Base-by-base conservation (phyloP, 2,113 vertebrate species). In the Rhegmatorhina hoffmannsi region DNA sequence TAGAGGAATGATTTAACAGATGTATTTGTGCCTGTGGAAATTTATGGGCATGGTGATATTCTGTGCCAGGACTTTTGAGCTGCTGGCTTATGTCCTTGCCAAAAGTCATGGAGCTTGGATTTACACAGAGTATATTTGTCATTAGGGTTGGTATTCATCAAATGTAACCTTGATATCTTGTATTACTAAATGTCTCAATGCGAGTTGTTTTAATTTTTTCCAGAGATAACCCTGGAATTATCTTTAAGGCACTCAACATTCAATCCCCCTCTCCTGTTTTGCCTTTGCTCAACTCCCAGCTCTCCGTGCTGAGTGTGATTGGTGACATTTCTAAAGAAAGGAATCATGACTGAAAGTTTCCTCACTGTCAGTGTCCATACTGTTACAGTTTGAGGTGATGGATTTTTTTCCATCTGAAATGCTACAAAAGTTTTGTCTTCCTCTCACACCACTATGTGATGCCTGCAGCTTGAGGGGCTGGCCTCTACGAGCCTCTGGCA, bases 131-230 rank as follows among this genome's bases (percentile, higher is more conserved):
- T 95, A 64, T 84, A 87, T 97, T 95, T 96, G 93, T 96, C 93
- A 87, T 96, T 93, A 90, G 74, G 62, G 55, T 96, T 96, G 96
- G 93, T 96, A 97, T 97, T 96, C 85, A 94, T 93, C 96, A 96
- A 95, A 97, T 96, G 96, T 97, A 97, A 96, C 95, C 94, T 94
- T 0, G 3, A 76, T 96, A 89, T 97, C 91, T 95, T 96, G 68
- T 95, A 97, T 96, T 95, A 97, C 95, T 89, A 89, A 84, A 94
- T 82, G 73, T 83, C 85, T 95, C 77, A 59, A 93, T 92, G 87
- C 0, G 3, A 96, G 77, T 92, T 82, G 68, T 84, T 92, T 91
- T 68, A 79, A 84, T 94, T 89, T 94, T 94, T 94, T 92, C 91
- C 87, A 94, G 60, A 89, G 90, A 91, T 96, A 94, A 95, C 31